Evolutionary conservation across 2,113 vertebrate genomes (phyloP).

Genomic region (Chlamydotis undulata): DNA sequence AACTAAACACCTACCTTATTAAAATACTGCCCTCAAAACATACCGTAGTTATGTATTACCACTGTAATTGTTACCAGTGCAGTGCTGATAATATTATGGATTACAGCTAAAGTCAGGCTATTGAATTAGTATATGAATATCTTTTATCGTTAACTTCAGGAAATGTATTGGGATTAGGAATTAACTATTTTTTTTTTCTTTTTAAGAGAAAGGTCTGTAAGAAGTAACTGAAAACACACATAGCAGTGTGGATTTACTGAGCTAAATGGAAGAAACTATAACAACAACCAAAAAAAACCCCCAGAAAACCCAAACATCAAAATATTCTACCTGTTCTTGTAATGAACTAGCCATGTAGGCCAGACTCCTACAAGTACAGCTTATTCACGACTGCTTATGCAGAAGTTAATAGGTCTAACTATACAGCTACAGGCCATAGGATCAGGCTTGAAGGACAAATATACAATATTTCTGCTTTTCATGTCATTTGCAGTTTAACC

Average conservation of each 20-base stretch:
- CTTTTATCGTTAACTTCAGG: slow-evolving; percentile 54
- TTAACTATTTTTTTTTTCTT: background rate
- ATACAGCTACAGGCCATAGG: background rate
- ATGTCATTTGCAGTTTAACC: slow-evolving; percentile 16
- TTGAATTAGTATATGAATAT: slow-evolving; percentile 43
- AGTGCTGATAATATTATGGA: slow-evolving; percentile 52
- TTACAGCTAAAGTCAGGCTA: slow-evolving; percentile 60
- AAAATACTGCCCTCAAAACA: slow-evolving; percentile 66
- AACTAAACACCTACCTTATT: slow-evolving; percentile 69
- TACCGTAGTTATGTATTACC: slow-evolving; percentile 20
- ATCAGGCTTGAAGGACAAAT: background rate
- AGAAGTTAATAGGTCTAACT: background rate
- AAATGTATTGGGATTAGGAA: slow-evolving; percentile 44
- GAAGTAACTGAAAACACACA: slow-evolving; percentile 37
- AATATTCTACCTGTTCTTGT: background rate
- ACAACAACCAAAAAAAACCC: background rate
- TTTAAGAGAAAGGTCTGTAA: background rate
- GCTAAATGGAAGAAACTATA: background rate
- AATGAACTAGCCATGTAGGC: background rate
- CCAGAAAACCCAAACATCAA: background rate
- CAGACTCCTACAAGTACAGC: background rate
- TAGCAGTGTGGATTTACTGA: background rate
- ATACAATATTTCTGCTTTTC: background rate
- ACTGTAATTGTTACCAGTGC: slow-evolving; percentile 51
- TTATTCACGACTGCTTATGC: background rate